Conservation (phyloP, 2,888 invertebrate species). For the Desoria tigrina region DNA sequence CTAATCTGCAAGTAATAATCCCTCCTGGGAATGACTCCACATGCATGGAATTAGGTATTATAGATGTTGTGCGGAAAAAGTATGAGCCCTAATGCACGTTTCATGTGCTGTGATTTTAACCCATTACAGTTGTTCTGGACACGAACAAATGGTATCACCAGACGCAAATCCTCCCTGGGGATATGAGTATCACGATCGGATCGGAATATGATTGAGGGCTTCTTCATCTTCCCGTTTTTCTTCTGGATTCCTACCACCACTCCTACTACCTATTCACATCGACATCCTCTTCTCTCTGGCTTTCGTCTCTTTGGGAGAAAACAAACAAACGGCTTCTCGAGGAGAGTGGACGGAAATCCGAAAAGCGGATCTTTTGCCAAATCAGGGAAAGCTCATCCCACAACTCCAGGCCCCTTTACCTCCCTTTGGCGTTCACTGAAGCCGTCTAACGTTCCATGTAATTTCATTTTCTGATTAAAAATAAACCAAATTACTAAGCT, state of each 20-base stretch:
- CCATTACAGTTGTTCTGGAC: slow-evolving; percentile 77
- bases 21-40: slow-evolving; percentile 19
- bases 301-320: slow-evolving; percentile 1
- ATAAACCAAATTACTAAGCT: too few relatives aligned
- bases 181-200: slow-evolving; percentile 92
- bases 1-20: slow-evolving; percentile 17
- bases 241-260: neutral
- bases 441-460: too few relatives aligned
- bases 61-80: neutral
- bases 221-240: slow-evolving; percentile 5
- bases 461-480: too few relatives aligned
- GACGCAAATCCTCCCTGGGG: slow-evolving; percentile 80
- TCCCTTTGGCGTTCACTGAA: too few relatives aligned
- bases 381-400: neutral
- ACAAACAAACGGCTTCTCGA: slow-evolving; percentile 15
- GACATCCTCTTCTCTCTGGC: too few relatives aligned
- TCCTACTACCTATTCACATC: neutral
- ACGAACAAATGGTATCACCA: slow-evolving; percentile 96
- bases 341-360: slow-evolving; percentile 3
- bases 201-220: slow-evolving; percentile 82
- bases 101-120: slow-evolving; percentile 13
- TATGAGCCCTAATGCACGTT: slow-evolving; percentile 2
- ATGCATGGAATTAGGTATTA: slow-evolving; percentile 5
- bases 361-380: slow-evolving; percentile 1
- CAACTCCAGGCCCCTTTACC: too few relatives aligned